Evolutionary conservation across 2,888 invertebrate genomes (phyloP).

Genomic region (Leptinotarsa rubiginosa): DNA sequence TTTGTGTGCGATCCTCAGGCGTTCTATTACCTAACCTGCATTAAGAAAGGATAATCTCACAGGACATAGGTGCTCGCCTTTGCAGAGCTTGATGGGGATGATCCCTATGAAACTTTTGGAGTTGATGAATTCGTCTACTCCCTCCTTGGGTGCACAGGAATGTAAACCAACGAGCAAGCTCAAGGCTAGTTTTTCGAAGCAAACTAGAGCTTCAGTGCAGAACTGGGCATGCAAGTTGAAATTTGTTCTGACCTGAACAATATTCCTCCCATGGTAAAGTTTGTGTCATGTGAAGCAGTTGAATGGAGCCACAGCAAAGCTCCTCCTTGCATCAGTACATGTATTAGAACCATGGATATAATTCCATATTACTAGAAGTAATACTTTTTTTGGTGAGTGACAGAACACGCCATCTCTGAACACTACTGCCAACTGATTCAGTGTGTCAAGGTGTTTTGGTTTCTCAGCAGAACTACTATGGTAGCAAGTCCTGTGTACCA

Average conservation of each 20-base stretch:
- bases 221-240: conserved; percentile 57
- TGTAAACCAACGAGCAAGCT: conserved; percentile 56
- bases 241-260: conserved; percentile 56
- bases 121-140: conserved; percentile 58
- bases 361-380: conserved; percentile 52
- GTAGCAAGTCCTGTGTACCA: conserved; percentile 56
- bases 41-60: conserved; percentile 49
- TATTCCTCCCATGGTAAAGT: conserved; percentile 53
- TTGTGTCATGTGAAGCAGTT: conserved; percentile 53
- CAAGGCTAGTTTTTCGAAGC: conserved; percentile 62
- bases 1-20: conserved; percentile 61
- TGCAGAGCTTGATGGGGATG: conserved; percentile 57
- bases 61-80: conserved; percentile 53
- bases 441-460: conserved; percentile 54
- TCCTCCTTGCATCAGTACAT: conserved; percentile 51
- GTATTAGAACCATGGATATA: conserved; percentile 45
- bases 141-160: conserved; percentile 59
- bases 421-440: conserved; percentile 55
- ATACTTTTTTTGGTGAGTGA: conserved; percentile 53
- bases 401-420: conserved; percentile 59
- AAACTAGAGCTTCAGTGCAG: conserved; percentile 57
- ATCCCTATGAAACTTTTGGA: conserved; percentile 58
- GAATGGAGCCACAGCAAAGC: conserved; percentile 54
- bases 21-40: conserved; percentile 58
- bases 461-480: conserved; percentile 52